Evolutionary conservation across 2,113 vertebrate genomes (phyloP).

Genomic region (Cyrtonyx montezumae): DNA sequence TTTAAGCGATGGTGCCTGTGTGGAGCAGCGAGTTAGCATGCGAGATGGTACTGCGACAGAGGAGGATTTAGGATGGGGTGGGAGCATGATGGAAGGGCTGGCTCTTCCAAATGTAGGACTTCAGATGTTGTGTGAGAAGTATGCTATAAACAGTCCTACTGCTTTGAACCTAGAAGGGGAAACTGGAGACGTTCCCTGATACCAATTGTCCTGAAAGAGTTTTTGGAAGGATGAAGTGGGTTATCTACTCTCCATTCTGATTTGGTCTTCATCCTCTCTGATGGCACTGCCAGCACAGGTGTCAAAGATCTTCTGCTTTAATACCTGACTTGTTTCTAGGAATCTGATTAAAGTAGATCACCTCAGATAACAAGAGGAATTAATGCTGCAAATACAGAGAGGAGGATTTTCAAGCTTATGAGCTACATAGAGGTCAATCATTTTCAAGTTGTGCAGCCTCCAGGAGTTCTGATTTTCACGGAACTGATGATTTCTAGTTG

Average conservation of each 20-base stretch:
- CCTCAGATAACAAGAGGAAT: conserved; percentile 62
- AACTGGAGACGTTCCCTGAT: not conserved
- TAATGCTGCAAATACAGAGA: conserved; percentile 61
- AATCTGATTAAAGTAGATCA: conserved; percentile 72
- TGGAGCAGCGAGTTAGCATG: not conserved
- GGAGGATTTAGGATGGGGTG: not conserved
- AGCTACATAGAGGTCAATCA: conserved; percentile 29
- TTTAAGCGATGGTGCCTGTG: rapidly evolving
- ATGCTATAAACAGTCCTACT: not conserved
- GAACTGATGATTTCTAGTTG: not conserved
- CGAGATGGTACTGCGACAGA: not conserved
- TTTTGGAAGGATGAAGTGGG: not conserved
- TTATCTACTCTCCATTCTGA: not conserved
- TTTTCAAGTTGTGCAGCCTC: not conserved
- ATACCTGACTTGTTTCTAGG: conserved; percentile 57
- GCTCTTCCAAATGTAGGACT: not conserved
- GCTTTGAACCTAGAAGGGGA: not conserved
- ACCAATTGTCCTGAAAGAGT: not conserved
- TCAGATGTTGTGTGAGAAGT: not conserved
- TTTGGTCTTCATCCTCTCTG: not conserved
- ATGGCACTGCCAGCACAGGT: not conserved
- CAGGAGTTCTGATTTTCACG: not conserved
- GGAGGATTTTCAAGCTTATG: conserved; percentile 52
- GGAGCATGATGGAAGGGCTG: not conserved
- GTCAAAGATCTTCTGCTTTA: conserved; percentile 43